phyloP scores from a whole-genome alignment of 2,113 vertebrate genomes.

The Datnioides undecimradiatus region DNA sequence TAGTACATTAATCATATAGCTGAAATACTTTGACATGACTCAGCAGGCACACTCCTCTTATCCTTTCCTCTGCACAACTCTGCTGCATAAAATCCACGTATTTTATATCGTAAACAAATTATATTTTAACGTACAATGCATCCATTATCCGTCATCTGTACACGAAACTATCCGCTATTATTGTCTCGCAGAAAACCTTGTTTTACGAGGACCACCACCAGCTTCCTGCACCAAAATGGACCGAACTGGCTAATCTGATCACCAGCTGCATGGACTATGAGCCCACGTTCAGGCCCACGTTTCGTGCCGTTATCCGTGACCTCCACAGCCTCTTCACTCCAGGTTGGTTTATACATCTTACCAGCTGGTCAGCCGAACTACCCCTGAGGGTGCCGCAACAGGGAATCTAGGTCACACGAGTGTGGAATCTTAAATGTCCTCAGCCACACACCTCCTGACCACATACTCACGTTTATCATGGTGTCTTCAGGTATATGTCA shows the following conservation, averaged over 20 bases:
- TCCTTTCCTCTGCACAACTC: not conserved
- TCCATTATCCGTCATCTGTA: not conserved
- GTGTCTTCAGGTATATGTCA: not conserved
- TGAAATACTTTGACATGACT: no score
- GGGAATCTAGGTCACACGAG: conserved; percentile 33
- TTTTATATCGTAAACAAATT: not conserved
- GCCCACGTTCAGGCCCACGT: conserved; percentile 92
- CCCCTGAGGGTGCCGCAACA: not conserved
- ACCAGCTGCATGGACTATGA: conserved; percentile 98
- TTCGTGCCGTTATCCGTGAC: conserved; percentile 95
- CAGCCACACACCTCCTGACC: not conserved
- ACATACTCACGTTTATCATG: not conserved
- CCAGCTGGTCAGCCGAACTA: not conserved
- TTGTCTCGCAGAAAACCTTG: conserved; percentile 88
- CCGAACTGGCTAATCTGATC: conserved; percentile 95
- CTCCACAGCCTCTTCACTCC: conserved; percentile 98
- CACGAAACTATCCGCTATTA: not conserved
- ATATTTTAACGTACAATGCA: not conserved
- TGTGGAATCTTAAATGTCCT: conserved; percentile 3
- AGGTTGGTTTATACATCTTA: conserved; percentile 80
- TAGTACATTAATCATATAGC: no score
- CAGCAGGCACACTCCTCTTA: not conserved
- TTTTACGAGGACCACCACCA: conserved; percentile 97
- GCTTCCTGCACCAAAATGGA: conserved; percentile 96
- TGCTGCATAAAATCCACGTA: not conserved